Evolutionary conservation across 1,140 invertebrate species (phyloP).

Genomic region (Aradophagus sp.): DNA sequence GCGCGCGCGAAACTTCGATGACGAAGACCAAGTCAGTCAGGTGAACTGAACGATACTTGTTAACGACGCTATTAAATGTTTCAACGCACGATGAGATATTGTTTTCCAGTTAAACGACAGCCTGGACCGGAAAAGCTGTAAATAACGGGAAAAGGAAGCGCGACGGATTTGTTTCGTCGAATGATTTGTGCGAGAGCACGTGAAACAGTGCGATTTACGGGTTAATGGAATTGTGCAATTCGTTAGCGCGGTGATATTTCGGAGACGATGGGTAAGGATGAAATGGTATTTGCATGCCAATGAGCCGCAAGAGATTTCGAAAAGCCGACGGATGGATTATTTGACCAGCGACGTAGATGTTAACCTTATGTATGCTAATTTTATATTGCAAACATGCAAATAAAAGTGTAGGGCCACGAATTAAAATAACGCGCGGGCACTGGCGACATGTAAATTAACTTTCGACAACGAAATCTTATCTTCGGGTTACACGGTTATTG

Average conservation of each 20-base stretch:
- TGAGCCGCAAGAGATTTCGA: constrained; percentile 15
- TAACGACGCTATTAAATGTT: constrained; percentile 8
- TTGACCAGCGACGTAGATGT: constrained; percentile 10
- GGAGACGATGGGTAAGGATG: constrained; percentile 18
- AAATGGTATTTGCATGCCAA: constrained; percentile 6
- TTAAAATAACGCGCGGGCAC: constrained; percentile 19
- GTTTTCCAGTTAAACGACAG: constrained; percentile 9
- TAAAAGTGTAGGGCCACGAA: constrained; percentile 21
- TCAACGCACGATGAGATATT: constrained; percentile 10
- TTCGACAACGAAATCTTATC: constrained; percentile 24
- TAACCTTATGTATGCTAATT: constrained; percentile 44
- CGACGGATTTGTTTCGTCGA: constrained; percentile 20
- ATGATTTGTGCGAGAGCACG: constrained; percentile 23
- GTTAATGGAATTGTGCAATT: constrained; percentile 44
- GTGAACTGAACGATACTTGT: constrained; percentile 7
- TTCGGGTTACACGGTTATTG: too few species aligned
- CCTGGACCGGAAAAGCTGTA: constrained; percentile 4
- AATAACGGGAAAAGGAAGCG: constrained; percentile 18
- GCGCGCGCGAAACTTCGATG: too few species aligned
- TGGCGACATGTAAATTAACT: constrained; percentile 43
- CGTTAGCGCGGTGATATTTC: constrained; percentile 34
- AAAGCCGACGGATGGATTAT: constrained; percentile 9
- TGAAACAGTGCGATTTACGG: constrained; percentile 21
- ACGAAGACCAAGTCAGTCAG: not conserved
- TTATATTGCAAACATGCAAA: constrained; percentile 36